Evolutionary conservation across 2,888 invertebrate species (phyloP), one percentile per base, ranked within the genome.

Genomic region (Tenthredo livida): DNA sequence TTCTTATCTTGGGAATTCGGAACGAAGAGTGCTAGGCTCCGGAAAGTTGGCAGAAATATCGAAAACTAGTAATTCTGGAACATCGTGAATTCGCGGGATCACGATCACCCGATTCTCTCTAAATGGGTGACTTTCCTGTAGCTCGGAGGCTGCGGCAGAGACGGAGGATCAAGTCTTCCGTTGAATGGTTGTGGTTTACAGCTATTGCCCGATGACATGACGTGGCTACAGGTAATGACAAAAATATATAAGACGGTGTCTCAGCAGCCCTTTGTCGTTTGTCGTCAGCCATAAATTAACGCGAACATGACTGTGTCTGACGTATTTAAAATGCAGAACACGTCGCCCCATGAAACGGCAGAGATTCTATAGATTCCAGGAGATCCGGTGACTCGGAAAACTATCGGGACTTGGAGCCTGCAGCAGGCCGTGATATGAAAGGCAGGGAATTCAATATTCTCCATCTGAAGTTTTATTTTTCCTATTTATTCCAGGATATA

Each of bases 261-360:
- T 21, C 54, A 17, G 54, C 77, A 73, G 73, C 77, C 54, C 54
- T 50, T 77, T 67, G 33, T 67, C 29, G 15, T 77, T 47, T 29
- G 43, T 50, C 50, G 43, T 70, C n/a, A 61, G 47, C 67, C 47
- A 70, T 83, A 83, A 83, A 83, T 83, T 67, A 83, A 25, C 83
- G 83, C 67, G 83, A 47, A 83, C 70, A 83, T 21, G 58, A 29
- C 61, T 67, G 47, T 43, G 47, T 29, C 29, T 21, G 67, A 29
- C 43, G 67, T 70, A 70, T 83, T 83, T 83, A 83, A 83, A 83
- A 83, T 65, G 83, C 83, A 50, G 67, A 83, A 83, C 83, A 67
- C 83, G 83, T 83, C 67, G 50, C 10, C 17, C 9, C 21, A 21
- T n/a, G 67, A 25, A 29, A 58, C 47, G n/a, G n/a, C 17, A 47